phyloP scores from a whole-genome alignment of 2,113 vertebrate species.

The Anoura caudifer region DNA sequence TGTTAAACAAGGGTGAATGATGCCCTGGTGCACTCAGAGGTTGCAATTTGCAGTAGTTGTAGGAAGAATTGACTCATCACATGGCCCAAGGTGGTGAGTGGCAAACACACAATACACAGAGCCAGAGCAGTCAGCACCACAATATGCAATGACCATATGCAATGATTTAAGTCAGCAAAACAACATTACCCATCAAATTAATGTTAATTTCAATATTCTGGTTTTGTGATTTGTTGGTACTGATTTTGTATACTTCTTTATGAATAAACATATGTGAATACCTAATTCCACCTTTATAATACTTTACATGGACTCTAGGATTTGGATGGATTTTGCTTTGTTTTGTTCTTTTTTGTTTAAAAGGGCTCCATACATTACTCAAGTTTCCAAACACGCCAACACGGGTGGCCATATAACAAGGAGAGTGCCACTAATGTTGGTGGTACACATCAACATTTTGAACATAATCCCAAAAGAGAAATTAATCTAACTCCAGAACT shows the following conservation, averaged over 20 bases:
- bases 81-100: not conserved
- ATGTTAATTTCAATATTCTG: not conserved
- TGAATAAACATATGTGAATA: not conserved
- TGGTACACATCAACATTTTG: constrained; percentile 33
- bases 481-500: constrained; percentile 32
- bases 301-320: not conserved
- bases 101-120: not conserved
- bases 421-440: constrained; percentile 31
- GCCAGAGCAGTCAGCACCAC: not conserved
- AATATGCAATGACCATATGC: accelerated
- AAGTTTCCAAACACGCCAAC: constrained; percentile 17
- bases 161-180: not conserved
- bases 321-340: not conserved
- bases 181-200: not conserved
- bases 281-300: not conserved
- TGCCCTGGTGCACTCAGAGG: accelerated
- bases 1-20: not conserved
- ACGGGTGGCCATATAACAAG: constrained; percentile 26
- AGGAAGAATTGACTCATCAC: not conserved
- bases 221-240: not conserved
- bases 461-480: constrained; percentile 38
- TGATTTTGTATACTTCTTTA: not conserved
- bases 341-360: not conserved
- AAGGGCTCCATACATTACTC: not conserved
- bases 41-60: not conserved